Percentiles rank a stretch among this genome's conserved stretches.
Evolutionary conservation across 2,113 vertebrate genomes (phyloP).

Genomic region (Litocranius walleri): DNA sequence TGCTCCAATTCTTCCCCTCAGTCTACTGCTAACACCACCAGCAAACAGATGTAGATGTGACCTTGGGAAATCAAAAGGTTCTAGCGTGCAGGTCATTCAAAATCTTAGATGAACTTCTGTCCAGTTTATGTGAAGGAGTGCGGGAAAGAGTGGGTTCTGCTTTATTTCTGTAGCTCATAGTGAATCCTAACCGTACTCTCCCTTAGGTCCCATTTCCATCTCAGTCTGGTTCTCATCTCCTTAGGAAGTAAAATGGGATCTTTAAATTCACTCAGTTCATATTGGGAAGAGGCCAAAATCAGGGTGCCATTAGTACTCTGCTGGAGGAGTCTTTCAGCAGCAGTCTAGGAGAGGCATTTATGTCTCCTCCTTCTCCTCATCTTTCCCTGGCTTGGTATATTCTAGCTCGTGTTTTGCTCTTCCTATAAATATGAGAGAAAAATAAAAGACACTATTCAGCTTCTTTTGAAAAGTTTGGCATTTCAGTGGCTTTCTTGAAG

Average conservation of each 20-base stretch:
- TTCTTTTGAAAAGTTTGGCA: conserved; percentile 29
- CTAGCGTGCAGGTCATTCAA: too few relatives aligned
- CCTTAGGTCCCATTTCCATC: not conserved
- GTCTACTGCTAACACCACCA: too few relatives aligned
- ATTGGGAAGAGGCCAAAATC: not conserved
- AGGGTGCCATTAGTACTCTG: not conserved
- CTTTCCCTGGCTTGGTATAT: not conserved
- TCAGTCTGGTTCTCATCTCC: conserved; percentile 8
- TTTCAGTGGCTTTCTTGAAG: conserved; percentile 26
- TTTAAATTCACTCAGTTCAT: conserved; percentile 11
- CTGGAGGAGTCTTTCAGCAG: not conserved
- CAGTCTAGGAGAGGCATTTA: not conserved
- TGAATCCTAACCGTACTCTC: not conserved
- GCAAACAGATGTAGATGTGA: too few relatives aligned
- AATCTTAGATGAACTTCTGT: too few relatives aligned
- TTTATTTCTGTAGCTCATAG: conserved; percentile 18
- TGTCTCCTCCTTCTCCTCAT: not conserved
- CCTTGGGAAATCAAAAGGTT: too few relatives aligned
- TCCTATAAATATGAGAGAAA: not conserved
- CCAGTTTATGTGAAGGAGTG: not conserved
- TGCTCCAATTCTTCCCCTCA: too few relatives aligned
- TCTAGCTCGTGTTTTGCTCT: not conserved
- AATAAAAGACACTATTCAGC: conserved; percentile 33
- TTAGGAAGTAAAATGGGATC: conserved; percentile 27
- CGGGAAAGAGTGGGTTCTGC: not conserved